Evolutionary conservation across 2,888 invertebrate genomes (phyloP).

Genomic region (Plutella xylostella): DNA sequence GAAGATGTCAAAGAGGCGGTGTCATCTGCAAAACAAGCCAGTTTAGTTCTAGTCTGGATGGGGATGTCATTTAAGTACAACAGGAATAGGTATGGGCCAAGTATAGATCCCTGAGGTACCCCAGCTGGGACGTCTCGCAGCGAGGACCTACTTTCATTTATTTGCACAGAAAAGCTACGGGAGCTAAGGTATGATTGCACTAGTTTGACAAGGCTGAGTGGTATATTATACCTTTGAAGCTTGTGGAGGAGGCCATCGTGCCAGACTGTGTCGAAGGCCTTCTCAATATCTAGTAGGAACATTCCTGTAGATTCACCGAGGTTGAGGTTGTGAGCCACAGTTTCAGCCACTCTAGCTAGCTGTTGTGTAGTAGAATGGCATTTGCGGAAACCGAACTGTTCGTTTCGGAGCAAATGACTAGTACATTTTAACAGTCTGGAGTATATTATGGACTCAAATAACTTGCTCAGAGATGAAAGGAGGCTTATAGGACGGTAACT

Average conservation of each 20-base stretch:
- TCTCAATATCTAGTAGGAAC: no score
- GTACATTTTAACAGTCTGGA: not conserved
- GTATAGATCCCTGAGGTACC: constrained; percentile 16
- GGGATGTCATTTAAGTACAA: not conserved
- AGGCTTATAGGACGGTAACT: no score
- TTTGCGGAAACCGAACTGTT: constrained; percentile 13
- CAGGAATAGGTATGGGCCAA: constrained; percentile 15
- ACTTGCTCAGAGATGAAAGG: constrained; percentile 7
- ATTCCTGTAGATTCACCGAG: not conserved
- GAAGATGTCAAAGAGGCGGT: not conserved
- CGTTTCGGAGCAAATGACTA: not conserved
- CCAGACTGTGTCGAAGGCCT: no score
- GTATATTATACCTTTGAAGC: constrained; percentile 6
- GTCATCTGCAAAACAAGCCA: constrained; percentile 7
- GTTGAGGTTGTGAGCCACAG: not conserved
- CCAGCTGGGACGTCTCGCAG: constrained; percentile 15
- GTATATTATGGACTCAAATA: constrained; percentile 11
- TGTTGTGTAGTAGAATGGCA: constrained; percentile 4
- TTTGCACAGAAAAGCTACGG: constrained; percentile 17
- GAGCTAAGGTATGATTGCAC: constrained; percentile 17
- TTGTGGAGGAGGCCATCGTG: constrained; percentile 5
- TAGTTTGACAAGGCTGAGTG: constrained; percentile 9
- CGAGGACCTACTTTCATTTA: constrained; percentile 9
- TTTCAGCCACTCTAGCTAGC: not conserved
- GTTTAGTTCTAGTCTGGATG: not conserved